These are phyloP conservation scores for Mesorhabditis spiculigera DNA, from an alignment of 2,888 invertebrate species.

Conservation along the genomic window DNA sequence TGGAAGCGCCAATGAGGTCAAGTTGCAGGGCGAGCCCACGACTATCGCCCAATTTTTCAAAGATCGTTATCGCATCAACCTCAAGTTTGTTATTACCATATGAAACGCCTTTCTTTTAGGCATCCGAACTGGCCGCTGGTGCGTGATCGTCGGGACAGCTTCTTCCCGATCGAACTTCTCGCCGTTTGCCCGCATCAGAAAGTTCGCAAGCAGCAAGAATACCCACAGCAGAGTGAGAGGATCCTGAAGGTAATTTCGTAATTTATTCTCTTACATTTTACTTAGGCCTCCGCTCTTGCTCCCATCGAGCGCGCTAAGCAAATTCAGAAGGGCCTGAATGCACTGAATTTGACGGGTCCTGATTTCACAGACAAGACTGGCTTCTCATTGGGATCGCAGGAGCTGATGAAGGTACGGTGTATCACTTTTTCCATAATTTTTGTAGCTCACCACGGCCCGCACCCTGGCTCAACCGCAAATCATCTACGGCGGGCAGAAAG, in stretches of 20 bases:
- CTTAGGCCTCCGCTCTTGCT: no score
- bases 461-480: background rate
- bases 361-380: background rate
- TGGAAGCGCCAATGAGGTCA: background rate
- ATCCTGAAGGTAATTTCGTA: background rate
- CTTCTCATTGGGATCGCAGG: background rate
- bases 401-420: no score
- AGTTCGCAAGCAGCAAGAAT: background rate
- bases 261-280: background rate
- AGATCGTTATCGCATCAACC: background rate
- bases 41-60: background rate
- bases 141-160: background rate
- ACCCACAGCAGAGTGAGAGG: background rate
- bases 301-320: background rate
- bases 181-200: conserved; percentile 1
- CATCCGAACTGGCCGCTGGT: background rate
- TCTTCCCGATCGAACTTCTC: background rate
- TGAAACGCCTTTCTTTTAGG: background rate
- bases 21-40: background rate
- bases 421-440: background rate
- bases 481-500: background rate
- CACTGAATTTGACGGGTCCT: background rate
- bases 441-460: background rate
- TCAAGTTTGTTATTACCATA: background rate
- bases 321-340: background rate